Evolutionary conservation across 2,797 vertebrate species (phyloP), one percentile per base, ranked within the genome.

Genomic region (Balearica regulorum): DNA sequence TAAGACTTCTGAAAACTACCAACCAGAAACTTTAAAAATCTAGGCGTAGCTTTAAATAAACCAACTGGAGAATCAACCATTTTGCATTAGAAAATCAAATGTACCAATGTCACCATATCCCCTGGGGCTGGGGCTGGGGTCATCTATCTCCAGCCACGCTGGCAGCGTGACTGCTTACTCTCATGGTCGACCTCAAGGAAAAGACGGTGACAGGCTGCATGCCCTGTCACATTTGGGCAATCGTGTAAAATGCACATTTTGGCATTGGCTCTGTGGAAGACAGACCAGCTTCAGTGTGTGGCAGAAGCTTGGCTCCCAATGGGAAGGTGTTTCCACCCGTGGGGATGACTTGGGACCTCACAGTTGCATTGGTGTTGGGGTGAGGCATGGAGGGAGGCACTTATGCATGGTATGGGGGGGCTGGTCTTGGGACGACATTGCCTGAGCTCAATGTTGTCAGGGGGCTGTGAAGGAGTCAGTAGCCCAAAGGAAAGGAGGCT

Each of bases 331-430:
- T 83, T 60, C 65, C 24, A 21, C 22, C 19, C 2, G 0, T 37
- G 31, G 41, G 37, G 20, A 26, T 44, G 62, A 29, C 48, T 44
- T 1, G 1, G 33, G 28, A 62, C 69, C 10, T 81, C 49, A 22
- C 0, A 1, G 54, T n/a, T 78, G 33, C 28, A 14, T 35, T 11
- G 9, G 9, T 55, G 37, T 41, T 53, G 17, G 25, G 8, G 21
- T 28, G 51, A 82, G n/a, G 37, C 49, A 35, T 3, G 15, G 29
- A 46, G 33, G 31, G 33, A 61, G 22, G 28, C 33, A 17, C 16
- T 37, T 7, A 2, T 2, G 28, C 16, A 10, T 0, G 1, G 2
- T 61, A 21, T 28, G 69, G 35, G 5, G 26, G 75, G 9, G 14
- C 43, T 62, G 61, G 48, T 69, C 48, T 44, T 25, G 35, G 55